These are phyloP conservation scores for Coranthus polyacanthus DNA, from an alignment of 2,797 vertebrate species.

Conservation along the genomic window DNA sequence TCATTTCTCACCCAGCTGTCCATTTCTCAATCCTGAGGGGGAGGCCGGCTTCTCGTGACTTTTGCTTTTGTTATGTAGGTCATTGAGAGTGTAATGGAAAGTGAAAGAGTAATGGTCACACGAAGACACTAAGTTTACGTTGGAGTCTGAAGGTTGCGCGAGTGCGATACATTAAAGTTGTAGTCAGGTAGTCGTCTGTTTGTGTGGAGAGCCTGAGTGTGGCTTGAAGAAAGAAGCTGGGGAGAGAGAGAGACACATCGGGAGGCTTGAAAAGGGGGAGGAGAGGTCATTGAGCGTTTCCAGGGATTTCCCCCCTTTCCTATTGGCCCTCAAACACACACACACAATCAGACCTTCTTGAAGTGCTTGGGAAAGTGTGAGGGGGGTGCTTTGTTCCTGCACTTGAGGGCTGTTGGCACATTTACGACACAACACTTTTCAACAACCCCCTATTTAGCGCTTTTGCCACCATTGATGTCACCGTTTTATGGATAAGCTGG, in stretches of 20 bases:
- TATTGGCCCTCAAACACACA: constrained; percentile 21
- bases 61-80: constrained; percentile 48
- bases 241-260: not conserved
- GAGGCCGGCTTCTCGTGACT: not conserved
- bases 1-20: constrained; percentile 7
- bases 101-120: not conserved
- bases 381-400: constrained; percentile 73
- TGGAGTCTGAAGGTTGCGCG: constrained; percentile 36
- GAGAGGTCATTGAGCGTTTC: constrained; percentile 54
- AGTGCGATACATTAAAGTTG: not conserved
- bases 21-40: constrained; percentile 6
- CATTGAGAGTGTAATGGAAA: not conserved
- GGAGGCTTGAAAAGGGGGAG: constrained; percentile 19
- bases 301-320: constrained; percentile 58
- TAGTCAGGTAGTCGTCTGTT: not conserved
- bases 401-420: constrained; percentile 72
- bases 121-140: constrained; percentile 5
- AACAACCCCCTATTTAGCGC: constrained; percentile 51
- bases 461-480: constrained; percentile 42
- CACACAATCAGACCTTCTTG: constrained; percentile 36
- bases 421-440: constrained; percentile 67
- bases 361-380: constrained; percentile 71
- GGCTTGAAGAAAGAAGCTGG: constrained; percentile 15
- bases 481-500: constrained; percentile 25
- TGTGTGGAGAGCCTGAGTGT: constrained; percentile 9